phyloP scores from a whole-genome alignment of 64 coral and sea anemone species.

The Porites australiensis region DNA sequence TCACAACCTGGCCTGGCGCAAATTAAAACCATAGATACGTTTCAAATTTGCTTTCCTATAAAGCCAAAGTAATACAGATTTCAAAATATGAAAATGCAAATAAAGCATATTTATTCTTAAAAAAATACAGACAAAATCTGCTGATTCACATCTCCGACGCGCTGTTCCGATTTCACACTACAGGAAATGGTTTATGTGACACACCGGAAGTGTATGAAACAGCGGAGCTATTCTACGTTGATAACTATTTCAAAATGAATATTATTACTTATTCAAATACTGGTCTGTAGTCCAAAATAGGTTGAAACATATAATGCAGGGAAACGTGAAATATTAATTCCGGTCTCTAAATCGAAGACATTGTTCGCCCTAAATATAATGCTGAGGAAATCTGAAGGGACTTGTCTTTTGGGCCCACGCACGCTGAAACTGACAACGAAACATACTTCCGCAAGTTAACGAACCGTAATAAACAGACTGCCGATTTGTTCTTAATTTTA shows the following conservation, averaged over 20 bases:
- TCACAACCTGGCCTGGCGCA: too few species aligned
- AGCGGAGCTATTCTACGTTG: too few species aligned
- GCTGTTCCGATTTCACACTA: neutral
- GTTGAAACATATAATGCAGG: too few species aligned
- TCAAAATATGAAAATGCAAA: too few species aligned
- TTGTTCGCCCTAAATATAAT: neutral
- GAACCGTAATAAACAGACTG: neutral
- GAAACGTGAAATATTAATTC: neutral
- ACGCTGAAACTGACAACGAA: neutral
- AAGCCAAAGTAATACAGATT: too few species aligned
- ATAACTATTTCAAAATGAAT: too few species aligned
- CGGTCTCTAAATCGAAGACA: neutral
- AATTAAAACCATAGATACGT: too few species aligned
- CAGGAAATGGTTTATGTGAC: neutral
- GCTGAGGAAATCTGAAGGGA: neutral
- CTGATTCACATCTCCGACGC: neutral
- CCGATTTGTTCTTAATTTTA: neutral
- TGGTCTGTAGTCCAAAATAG: too few species aligned
- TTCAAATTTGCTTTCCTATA: too few species aligned
- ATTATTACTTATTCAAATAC: too few species aligned
- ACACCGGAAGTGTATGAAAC: neutral
- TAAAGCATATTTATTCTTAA: too few species aligned
- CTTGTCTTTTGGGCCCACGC: neutral
- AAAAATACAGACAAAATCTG: neutral
- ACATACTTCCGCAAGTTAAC: neutral